phyloP scores from a whole-genome alignment of 1,140 invertebrate genomes.

The Brachystomella parvula region DNA sequence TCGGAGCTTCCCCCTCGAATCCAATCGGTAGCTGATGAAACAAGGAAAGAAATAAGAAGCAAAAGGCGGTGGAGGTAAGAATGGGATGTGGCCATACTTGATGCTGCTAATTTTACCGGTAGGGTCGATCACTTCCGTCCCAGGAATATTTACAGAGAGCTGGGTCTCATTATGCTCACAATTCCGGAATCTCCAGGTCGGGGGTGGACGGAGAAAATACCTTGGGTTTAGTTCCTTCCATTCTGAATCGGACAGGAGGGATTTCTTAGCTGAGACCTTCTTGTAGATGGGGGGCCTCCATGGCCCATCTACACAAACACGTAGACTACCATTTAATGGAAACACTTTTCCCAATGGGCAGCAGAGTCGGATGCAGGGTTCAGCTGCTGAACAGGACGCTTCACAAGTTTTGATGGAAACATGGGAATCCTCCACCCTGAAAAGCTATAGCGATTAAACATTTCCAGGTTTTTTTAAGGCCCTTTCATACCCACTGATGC shows the following conservation, averaged over 20 bases:
- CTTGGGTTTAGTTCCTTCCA: neutral
- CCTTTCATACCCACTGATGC: neutral
- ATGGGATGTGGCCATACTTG: neutral
- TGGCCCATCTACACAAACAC: neutral
- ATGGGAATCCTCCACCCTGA: neutral
- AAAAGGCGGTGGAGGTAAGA: neutral
- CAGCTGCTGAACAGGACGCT: neutral
- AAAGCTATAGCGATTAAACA: neutral
- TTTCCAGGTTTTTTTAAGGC: neutral
- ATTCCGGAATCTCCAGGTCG: neutral
- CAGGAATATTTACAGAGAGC: neutral
- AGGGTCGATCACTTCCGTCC: too few relatives aligned
- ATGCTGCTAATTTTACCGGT: neutral
- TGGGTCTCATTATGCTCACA: neutral
- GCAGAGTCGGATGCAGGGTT: constrained; percentile 1
- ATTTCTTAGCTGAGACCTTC: neutral
- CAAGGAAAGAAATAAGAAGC: neutral
- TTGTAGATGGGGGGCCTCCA: neutral
- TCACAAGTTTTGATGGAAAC: neutral
- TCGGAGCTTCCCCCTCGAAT: neutral
- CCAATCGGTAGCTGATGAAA: constrained; percentile 2
- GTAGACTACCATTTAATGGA: neutral
- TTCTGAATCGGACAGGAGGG: neutral
- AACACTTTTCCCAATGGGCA: neutral
- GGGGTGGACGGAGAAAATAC: neutral